phyloP scores from a whole-genome alignment of 2,113 vertebrate genomes.

The Stigmatopora argus region DNA sequence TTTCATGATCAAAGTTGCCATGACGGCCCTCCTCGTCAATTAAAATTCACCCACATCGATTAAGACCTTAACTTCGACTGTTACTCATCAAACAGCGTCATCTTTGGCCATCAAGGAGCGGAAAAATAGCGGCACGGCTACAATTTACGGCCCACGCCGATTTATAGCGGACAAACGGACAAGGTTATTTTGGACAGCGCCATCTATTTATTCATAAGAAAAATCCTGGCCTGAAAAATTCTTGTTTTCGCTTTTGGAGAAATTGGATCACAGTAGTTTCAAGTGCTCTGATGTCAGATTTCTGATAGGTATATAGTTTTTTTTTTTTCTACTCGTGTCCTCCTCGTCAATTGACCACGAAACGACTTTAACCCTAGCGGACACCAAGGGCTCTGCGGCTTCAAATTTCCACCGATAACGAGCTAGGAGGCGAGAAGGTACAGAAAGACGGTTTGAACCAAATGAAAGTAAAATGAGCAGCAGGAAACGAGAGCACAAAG shows the following conservation, averaged over 20 bases:
- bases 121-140: background rate
- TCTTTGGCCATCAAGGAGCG: too few relatives aligned
- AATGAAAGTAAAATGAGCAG: background rate
- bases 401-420: slow-evolving; percentile 10
- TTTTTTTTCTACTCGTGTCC: background rate
- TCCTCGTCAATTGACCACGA: slow-evolving; percentile 37
- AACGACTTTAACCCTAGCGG: slow-evolving; percentile 43
- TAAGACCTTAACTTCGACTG: too few relatives aligned
- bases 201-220: background rate
- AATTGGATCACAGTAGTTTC: background rate
- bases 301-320: background rate
- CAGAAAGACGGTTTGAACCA: background rate
- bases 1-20: too few relatives aligned
- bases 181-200: background rate
- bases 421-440: background rate
- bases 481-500: background rate
- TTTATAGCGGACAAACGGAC: background rate
- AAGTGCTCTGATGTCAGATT: background rate
- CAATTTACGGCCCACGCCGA: background rate
- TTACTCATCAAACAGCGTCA: too few relatives aligned
- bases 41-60: too few relatives aligned
- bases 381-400: slow-evolving; percentile 26
- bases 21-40: too few relatives aligned
- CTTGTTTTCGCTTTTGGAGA: background rate
- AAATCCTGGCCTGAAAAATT: background rate